Base-by-base conservation (phyloP, 2,113 vertebrate genomes). In the Charadrius vociferus region DNA sequence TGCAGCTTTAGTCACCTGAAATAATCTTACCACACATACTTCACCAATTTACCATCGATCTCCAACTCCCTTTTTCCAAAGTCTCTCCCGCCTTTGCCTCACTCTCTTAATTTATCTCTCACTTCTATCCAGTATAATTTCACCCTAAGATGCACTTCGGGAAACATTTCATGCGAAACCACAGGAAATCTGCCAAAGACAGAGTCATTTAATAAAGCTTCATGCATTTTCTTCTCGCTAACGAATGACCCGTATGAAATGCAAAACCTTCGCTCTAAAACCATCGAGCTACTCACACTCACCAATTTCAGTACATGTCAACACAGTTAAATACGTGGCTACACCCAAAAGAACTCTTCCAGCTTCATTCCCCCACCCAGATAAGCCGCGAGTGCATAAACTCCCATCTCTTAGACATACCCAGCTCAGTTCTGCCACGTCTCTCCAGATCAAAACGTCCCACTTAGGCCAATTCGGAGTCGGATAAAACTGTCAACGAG, bases 241-340 rank as follows among this genome's bases (percentile, higher is more conserved):
- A 58, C 62, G 68, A 63, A 68, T 1, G 3, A 52, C 67, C 59
- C 3, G 0, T 5, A n/a, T 2, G 13, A 62, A 56, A 45, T 7
- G 67, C 30, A 68, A 84, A 80, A 24, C 58, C 18, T 53, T 52
- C 29, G 8, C 53, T 43, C 58, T 23, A 3, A 53, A 71, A 41
- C 15, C 58, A 59, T 23, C 18, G 10, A 3, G 1, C n/a, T 43
- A 9, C 18, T 37, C 15, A 9, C 34, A 3, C 3, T 12, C 34
- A 49, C 70, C 19, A 3, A 29, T 32, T 14, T 39, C 32, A 10
- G 22, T 4, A 45, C 0, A 0, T 5, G 18, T 32, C 3, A 0
- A 19, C 36, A 27, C 50, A 21, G 30, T 14, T 37, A 52, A 56
- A 30, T 11, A 62, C 0, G 0, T 37, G 36, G 43, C 49, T 70